Evolutionary conservation across 2,113 vertebrate genomes (phyloP).

Genomic region (Coturnix japonica): DNA sequence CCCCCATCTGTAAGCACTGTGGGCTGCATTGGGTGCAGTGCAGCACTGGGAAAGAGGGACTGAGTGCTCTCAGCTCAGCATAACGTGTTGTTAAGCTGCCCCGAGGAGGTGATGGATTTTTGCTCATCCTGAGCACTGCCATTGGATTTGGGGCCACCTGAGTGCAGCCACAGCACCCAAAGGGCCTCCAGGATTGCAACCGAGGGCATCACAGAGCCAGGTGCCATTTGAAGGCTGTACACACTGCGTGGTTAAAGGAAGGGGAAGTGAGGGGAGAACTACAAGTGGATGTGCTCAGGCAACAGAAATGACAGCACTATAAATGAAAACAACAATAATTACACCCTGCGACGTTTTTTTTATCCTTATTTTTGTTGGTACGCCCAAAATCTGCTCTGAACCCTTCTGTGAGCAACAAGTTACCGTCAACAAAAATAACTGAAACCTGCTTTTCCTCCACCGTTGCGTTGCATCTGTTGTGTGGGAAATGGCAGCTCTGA

Average conservation of each 20-base stretch:
- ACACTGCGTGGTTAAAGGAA: background rate
- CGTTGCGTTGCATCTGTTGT: conserved; percentile 29
- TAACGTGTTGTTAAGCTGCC: background rate
- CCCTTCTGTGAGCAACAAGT: background rate
- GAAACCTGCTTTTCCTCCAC: conserved; percentile 6
- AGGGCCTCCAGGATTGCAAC: background rate
- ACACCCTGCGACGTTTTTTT: background rate
- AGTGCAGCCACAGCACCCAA: background rate
- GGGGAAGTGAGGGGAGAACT: background rate
- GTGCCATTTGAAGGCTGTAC: background rate
- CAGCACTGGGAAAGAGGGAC: background rate
- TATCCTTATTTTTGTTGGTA: background rate
- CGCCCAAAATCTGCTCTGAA: background rate
- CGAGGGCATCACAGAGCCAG: background rate
- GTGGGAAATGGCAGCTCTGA: conserved; percentile 25
- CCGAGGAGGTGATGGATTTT: background rate
- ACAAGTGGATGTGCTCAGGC: background rate
- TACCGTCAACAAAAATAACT: background rate
- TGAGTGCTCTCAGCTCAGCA: background rate
- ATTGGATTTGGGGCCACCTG: background rate
- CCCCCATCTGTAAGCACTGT: background rate
- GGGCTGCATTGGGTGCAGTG: background rate
- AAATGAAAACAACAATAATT: conserved; percentile 34
- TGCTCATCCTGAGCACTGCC: background rate
- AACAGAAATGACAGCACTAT: background rate